Evolutionary conservation across 2,797 vertebrate genomes (phyloP).

Genomic region (Poliocrania exsul): DNA sequence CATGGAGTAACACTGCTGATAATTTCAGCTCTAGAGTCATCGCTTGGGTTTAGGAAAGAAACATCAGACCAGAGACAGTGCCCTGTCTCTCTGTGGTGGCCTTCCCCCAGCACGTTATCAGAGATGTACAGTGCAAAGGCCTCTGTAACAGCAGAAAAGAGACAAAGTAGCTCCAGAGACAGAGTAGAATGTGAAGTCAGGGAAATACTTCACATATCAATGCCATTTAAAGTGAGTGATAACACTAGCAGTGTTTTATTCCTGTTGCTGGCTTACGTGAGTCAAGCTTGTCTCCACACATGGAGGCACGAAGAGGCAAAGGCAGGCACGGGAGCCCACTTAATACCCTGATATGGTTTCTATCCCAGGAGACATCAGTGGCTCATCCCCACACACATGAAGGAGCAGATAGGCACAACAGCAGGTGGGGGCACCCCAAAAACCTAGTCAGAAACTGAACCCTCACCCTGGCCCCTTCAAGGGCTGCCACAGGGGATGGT

Average conservation of each 20-base stretch:
- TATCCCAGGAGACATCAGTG: neutral
- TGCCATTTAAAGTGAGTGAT: neutral
- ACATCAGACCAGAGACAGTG: neutral
- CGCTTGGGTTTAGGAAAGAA: neutral
- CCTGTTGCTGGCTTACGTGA: neutral
- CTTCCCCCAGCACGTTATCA: neutral
- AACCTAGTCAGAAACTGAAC: neutral
- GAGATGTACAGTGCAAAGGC: neutral
- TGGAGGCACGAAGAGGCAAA: neutral
- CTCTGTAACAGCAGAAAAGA: neutral
- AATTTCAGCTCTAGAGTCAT: neutral
- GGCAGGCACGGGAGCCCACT: neutral
- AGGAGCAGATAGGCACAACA: neutral
- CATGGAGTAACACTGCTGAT: neutral
- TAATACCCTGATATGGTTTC: neutral
- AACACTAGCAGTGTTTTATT: neutral
- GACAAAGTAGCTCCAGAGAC: neutral
- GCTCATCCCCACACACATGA: neutral
- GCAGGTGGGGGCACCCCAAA: neutral
- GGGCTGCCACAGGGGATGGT: neutral
- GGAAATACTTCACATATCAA: neutral
- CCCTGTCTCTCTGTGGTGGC: neutral
- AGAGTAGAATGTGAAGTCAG: neutral
- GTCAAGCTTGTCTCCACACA: neutral
- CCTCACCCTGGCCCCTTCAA: fast-evolving